A percentile compares a stretch with the other conserved stretches of the same genome.
phyloP scores from a whole-genome alignment of 2,797 vertebrate species.

The Tokudaia muenninki region DNA sequence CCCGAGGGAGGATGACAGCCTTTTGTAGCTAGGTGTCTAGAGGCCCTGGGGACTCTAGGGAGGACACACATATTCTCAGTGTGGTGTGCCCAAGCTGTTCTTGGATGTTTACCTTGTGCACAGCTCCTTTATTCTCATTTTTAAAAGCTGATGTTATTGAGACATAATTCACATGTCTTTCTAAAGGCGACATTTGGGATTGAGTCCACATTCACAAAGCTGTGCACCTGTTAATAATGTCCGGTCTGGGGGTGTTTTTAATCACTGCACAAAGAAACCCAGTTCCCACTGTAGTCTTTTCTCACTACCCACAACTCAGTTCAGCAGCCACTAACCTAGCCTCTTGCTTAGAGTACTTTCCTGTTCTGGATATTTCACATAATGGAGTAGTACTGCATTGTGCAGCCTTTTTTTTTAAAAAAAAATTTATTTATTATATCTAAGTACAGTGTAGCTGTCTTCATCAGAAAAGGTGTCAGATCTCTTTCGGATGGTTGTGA shows the following conservation, averaged over 20 bases:
- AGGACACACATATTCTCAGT: neutral
- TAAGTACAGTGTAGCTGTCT: no score
- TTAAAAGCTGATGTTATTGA: neutral
- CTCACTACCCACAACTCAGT: no score
- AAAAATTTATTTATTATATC: no score
- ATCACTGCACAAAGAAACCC: neutral
- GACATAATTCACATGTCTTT: neutral
- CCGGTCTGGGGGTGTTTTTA: neutral
- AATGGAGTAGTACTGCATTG: neutral
- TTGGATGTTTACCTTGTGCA: neutral
- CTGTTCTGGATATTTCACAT: neutral
- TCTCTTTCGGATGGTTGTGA: no score
- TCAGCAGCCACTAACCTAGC: accelerated
- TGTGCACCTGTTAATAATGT: neutral
- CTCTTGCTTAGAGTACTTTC: neutral
- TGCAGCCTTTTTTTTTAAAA: no score
- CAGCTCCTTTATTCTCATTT: neutral
- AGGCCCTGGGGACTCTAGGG: neutral
- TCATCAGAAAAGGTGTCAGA: no score
- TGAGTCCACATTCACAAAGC: neutral
- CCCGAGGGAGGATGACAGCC: neutral
- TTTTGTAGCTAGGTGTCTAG: neutral
- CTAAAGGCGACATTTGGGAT: neutral
- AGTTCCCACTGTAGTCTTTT: neutral
- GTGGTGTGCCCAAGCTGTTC: neutral